A percentile compares a stretch with the other conserved stretches of the same genome.
These are phyloP conservation scores for Noturus placidus DNA, from an alignment of 2,113 vertebrate genomes.

Conservation along the genomic window DNA sequence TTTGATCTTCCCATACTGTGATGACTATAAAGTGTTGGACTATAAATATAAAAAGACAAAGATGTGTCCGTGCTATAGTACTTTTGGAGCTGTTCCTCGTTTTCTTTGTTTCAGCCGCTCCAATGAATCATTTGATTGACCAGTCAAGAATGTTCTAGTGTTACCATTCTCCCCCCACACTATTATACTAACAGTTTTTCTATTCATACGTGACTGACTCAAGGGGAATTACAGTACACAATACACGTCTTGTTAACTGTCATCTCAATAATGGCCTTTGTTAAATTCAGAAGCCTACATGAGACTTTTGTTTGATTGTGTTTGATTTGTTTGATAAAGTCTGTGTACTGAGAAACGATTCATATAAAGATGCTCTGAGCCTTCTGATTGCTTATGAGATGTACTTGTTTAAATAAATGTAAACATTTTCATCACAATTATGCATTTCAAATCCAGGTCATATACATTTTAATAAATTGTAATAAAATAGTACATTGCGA, in stretches of 20 bases:
- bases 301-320: background rate
- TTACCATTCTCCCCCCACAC: background rate
- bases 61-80: background rate
- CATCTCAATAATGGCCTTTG: background rate
- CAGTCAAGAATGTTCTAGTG: background rate
- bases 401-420: background rate
- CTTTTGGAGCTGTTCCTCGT: background rate
- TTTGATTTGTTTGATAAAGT: background rate
- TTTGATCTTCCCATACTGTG: background rate
- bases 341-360: background rate
- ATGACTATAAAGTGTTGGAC: background rate
- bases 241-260: background rate
- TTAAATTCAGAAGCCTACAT: background rate
- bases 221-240: background rate
- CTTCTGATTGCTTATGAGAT: background rate
- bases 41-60: constrained; percentile 4
- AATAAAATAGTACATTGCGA: background rate
- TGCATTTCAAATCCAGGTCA: background rate
- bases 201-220: background rate
- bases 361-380: background rate
- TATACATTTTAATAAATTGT: background rate
- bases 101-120: background rate
- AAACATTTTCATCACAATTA: background rate
- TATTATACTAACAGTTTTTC: background rate
- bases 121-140: background rate